Conservation (phyloP, 1,140 invertebrate genomes). For the Drosophila simulans region DNA sequence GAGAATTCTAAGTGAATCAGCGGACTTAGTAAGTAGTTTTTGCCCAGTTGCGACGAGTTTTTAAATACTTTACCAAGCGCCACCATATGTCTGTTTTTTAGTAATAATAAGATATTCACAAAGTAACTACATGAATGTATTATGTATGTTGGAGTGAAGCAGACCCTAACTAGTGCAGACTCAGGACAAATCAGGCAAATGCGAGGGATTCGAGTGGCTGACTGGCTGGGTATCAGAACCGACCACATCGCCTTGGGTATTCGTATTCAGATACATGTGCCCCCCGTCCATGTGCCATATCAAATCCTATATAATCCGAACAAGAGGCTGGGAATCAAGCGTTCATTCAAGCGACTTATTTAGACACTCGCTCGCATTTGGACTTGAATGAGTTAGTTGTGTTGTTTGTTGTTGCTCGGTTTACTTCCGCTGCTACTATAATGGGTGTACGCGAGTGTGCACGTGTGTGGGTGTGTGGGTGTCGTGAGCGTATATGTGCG, state of each 20-base stretch:
- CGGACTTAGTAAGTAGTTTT: constrained; percentile 10
- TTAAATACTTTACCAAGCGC: not conserved
- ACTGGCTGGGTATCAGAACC: not conserved
- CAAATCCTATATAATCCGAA: constrained; percentile 70
- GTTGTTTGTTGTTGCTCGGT: constrained; percentile 39
- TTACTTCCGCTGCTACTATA: constrained; percentile 75
- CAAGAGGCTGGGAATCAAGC: constrained; percentile 68
- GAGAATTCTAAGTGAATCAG: constrained; percentile 14
- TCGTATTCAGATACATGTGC: not conserved
- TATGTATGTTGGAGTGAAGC: not conserved
- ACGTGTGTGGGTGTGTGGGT: constrained; percentile 18
- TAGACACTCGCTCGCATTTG: constrained; percentile 53
- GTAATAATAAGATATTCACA: too few relatives aligned
- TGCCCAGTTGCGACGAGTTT: not conserved
- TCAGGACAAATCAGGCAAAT: not conserved
- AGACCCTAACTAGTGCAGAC: too few relatives aligned
- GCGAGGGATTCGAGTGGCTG: not conserved
- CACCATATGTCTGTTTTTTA: too few relatives aligned
- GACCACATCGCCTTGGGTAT: not conserved
- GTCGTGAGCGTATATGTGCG: constrained; percentile 6
- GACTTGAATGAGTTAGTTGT: constrained; percentile 48
- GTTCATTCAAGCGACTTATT: constrained; percentile 68
- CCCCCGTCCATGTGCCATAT: constrained; percentile 1
- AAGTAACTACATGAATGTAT: too few relatives aligned
- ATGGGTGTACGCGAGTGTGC: constrained; percentile 23